Conservation (phyloP, 1,140 invertebrate genomes). For the Meloidogyne chitwoodi region DNA sequence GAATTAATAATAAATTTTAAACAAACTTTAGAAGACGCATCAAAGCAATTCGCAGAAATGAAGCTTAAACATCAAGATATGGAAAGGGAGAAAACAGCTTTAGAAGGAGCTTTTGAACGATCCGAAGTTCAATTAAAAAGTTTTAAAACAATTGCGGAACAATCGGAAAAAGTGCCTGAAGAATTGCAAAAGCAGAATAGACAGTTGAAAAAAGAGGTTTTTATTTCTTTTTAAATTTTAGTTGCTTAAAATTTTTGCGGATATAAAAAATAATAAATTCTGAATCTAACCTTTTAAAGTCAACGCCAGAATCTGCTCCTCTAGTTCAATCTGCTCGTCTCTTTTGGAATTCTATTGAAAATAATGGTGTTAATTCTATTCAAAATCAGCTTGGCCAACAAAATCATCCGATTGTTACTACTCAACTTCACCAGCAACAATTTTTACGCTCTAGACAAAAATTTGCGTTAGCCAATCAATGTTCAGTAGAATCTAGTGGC, state of each 20-base stretch:
- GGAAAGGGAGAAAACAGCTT: slow-evolving; percentile 88
- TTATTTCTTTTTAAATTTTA: too few relatives aligned
- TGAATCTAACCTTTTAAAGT: background rate
- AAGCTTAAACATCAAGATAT: slow-evolving; percentile 91
- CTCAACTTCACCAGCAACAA: slow-evolving; percentile 13
- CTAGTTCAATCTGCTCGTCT: background rate
- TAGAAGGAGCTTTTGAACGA: slow-evolving; percentile 72
- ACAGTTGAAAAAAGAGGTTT: slow-evolving; percentile 89
- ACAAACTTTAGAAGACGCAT: slow-evolving; percentile 69
- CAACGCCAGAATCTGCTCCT: slow-evolving; percentile 1
- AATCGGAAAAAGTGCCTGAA: slow-evolving; percentile 87
- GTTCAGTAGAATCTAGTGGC: background rate
- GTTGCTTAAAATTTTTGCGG: too few relatives aligned
- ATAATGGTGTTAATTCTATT: background rate
- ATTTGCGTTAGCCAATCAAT: slow-evolving; percentile 1
- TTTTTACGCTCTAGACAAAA: background rate
- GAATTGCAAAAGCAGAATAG: slow-evolving; percentile 90
- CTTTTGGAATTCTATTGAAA: slow-evolving; percentile 12
- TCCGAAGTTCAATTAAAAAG: slow-evolving; percentile 89
- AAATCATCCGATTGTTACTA: background rate
- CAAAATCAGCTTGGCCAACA: background rate
- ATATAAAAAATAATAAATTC: too few relatives aligned
- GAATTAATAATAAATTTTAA: background rate
- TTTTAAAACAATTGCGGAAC: slow-evolving; percentile 84
- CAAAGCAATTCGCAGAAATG: slow-evolving; percentile 76